These are phyloP conservation scores for Melitaea cinxia DNA, from an alignment of 1,140 invertebrate species.

Conservation along the genomic window DNA sequence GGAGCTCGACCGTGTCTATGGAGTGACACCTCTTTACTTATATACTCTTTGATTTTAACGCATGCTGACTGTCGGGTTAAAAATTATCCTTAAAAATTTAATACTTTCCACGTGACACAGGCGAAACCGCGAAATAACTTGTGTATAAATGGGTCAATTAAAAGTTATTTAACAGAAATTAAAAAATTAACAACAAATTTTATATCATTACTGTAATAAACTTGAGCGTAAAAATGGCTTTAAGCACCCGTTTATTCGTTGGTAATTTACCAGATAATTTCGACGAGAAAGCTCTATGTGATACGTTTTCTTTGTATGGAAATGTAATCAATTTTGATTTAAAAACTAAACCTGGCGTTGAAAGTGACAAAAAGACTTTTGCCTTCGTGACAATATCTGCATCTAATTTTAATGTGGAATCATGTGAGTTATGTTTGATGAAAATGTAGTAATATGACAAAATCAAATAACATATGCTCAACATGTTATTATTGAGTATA, in stretches of 20 bases:
- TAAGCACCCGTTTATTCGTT: slow-evolving; percentile 63
- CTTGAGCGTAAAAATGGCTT: slow-evolving; percentile 17
- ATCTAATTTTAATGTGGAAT: slow-evolving; percentile 60
- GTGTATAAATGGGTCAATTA: too few relatives aligned
- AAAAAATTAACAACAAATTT: not conserved
- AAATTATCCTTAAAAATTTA: too few relatives aligned
- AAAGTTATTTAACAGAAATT: not conserved
- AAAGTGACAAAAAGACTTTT: slow-evolving; percentile 61
- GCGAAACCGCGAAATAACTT: too few relatives aligned
- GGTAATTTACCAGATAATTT: slow-evolving; percentile 63
- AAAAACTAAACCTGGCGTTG: slow-evolving; percentile 56
- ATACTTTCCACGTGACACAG: too few relatives aligned
- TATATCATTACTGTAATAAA: not conserved
- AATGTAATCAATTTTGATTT: slow-evolving; percentile 64
- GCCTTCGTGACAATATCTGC: slow-evolving; percentile 64
- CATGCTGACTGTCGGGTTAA: too few relatives aligned
- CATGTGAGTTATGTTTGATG: slow-evolving; percentile 56
- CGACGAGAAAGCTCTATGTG: slow-evolving; percentile 47
- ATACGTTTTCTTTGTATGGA: slow-evolving; percentile 62
- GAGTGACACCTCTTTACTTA: too few relatives aligned
- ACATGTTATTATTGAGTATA: too few relatives aligned
- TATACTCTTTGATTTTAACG: too few relatives aligned
- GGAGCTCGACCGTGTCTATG: too few relatives aligned
- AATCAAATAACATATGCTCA: too few relatives aligned
- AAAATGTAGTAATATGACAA: not conserved